phyloP scores from a whole-genome alignment of 2,797 vertebrate species.

The Malacoctenus gilli region DNA sequence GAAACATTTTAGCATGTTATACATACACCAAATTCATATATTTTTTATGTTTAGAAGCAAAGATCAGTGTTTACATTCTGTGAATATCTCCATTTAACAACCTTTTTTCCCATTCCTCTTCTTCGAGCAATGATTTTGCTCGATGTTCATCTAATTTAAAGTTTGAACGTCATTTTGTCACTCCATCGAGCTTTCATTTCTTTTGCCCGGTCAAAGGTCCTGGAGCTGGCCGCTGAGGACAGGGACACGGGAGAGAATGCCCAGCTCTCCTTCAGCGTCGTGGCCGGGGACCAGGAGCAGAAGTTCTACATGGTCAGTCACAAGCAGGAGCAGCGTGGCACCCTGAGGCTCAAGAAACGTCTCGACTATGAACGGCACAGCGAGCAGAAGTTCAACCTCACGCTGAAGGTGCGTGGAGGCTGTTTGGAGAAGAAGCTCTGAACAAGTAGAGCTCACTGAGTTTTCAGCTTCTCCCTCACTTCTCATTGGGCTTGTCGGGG shows the following conservation, averaged over 20 bases:
- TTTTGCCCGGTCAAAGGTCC: constrained; percentile 55
- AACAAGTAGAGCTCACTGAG: too few relatives aligned
- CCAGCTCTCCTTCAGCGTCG: constrained; percentile 85
- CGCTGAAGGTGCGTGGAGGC: constrained; percentile 71
- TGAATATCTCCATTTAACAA: too few relatives aligned
- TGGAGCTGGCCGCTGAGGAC: constrained; percentile 85
- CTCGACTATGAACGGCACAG: constrained; percentile 88
- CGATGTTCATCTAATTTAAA: too few relatives aligned
- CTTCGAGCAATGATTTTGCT: too few relatives aligned
- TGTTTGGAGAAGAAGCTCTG: neutral
- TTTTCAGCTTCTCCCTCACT: neutral
- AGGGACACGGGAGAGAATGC: constrained; percentile 86
- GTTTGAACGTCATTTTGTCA: too few relatives aligned
- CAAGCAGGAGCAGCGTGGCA: constrained; percentile 82
- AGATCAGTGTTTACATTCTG: too few relatives aligned
- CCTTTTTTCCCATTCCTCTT: too few relatives aligned
- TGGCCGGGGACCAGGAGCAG: constrained; percentile 87
- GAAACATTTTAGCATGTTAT: too few relatives aligned
- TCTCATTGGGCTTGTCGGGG: too few relatives aligned
- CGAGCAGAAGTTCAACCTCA: constrained; percentile 90
- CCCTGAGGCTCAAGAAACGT: constrained; percentile 85
- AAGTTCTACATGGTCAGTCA: constrained; percentile 89
- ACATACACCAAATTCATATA: too few relatives aligned
- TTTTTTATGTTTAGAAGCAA: too few relatives aligned
- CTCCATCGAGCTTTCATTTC: too few relatives aligned